Evolutionary conservation across 2,797 vertebrate genomes (phyloP).

Genomic region (Peromyscus nudipes): DNA sequence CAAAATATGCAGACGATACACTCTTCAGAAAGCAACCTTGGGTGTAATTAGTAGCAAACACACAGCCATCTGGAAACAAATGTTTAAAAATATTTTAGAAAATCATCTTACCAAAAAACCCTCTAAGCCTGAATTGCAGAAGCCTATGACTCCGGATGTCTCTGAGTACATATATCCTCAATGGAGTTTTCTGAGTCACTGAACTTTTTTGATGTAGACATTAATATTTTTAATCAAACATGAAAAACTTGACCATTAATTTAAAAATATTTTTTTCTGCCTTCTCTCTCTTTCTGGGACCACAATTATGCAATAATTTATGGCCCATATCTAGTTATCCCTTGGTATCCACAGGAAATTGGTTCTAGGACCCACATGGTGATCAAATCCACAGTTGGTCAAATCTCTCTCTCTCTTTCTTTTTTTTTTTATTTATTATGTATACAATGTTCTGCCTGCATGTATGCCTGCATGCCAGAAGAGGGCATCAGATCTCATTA

Average conservation of each 20-base stretch:
- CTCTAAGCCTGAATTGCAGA: background rate
- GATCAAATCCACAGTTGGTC: background rate
- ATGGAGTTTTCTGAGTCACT: background rate
- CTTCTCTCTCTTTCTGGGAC: background rate
- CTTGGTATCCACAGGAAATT: background rate
- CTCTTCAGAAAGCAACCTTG: constrained; percentile 9
- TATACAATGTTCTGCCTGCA: background rate
- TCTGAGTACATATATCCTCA: background rate
- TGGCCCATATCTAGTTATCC: background rate
- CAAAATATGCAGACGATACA: background rate
- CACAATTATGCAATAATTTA: background rate
- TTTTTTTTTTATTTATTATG: background rate
- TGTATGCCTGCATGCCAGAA: background rate
- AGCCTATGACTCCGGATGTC: background rate
- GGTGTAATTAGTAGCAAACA: background rate
- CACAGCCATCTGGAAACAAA: constrained; percentile 23
- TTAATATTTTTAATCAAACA: constrained; percentile 27
- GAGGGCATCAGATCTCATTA: background rate
- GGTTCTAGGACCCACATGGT: background rate
- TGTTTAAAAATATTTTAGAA: constrained; percentile 45
- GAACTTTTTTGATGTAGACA: constrained; percentile 25
- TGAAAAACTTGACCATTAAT: background rate
- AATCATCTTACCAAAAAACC: constrained; percentile 38
- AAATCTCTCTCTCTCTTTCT: background rate
- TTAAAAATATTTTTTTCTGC: background rate